Evolutionary conservation across 2,797 vertebrate species (phyloP).

Genomic region (Sebastes melanostomus): DNA sequence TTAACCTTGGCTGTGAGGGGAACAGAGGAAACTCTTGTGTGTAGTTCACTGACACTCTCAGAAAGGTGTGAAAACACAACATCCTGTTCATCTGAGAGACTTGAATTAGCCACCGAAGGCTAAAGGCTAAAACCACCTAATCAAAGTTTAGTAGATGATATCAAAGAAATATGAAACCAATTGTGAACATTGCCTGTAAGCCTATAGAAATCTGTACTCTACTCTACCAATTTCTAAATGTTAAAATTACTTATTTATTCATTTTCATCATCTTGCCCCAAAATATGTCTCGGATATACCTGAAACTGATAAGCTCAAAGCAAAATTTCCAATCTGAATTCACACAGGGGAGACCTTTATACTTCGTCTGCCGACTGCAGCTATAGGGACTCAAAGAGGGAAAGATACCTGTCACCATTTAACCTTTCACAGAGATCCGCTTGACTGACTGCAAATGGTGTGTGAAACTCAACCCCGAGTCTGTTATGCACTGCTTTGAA

Average conservation of each 20-base stretch:
- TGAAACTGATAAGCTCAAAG: slow-evolving; percentile 13
- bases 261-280: not conserved
- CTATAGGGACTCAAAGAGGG: slow-evolving; percentile 25
- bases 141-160: not conserved
- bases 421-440: slow-evolving; percentile 49
- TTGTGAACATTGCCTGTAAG: not conserved
- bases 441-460: slow-evolving; percentile 54
- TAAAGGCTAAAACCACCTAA: not conserved
- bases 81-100: not conserved
- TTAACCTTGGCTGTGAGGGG: slow-evolving; percentile 64
- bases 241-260: not conserved
- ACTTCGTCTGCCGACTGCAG: not conserved
- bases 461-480: slow-evolving; percentile 41
- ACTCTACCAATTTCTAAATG: not conserved
- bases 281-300: not conserved
- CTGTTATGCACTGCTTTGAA: slow-evolving; percentile 12
- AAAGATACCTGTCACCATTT: slow-evolving; percentile 47
- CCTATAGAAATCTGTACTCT: not conserved
- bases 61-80: not conserved
- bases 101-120: not conserved
- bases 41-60: not conserved
- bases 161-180: not conserved
- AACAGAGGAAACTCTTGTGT: slow-evolving; percentile 16
- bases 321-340: slow-evolving; percentile 27
- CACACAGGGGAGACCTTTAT: not conserved